Evolutionary conservation across 1,140 invertebrate genomes (phyloP).

Genomic region (Brachionus plicatilis): DNA sequence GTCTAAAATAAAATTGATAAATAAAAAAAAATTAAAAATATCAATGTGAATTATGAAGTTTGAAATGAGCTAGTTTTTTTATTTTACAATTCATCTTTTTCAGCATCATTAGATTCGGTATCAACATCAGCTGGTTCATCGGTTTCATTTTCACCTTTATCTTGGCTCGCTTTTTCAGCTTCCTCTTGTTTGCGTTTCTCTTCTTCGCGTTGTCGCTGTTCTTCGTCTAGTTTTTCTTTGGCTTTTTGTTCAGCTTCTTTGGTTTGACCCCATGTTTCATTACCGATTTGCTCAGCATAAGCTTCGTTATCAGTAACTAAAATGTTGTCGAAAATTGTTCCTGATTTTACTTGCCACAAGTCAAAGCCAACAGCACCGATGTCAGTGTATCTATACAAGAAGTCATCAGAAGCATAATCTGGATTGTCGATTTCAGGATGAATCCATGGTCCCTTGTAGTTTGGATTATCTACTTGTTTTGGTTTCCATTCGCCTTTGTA

Average conservation of each 20-base stretch:
- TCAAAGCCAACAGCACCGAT: constrained; percentile 90
- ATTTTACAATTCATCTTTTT: constrained; percentile 36
- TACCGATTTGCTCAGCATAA: constrained; percentile 59
- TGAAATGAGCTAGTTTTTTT: neutral
- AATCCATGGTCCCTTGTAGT: constrained; percentile 90
- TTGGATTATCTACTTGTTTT: constrained; percentile 91
- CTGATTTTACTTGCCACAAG: constrained; percentile 94
- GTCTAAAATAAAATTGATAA: neutral
- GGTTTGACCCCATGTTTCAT: constrained; percentile 31
- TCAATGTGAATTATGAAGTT: neutral
- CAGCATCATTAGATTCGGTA: neutral
- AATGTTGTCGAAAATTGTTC: constrained; percentile 97
- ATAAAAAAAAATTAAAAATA: neutral
- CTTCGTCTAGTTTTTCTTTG: constrained; percentile 25
- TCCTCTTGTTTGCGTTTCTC: constrained; percentile 38
- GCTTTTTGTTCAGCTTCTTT: constrained; percentile 31
- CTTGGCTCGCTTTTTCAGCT: neutral
- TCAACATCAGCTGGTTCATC: neutral
- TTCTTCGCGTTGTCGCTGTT: neutral
- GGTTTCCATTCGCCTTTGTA: constrained; percentile 79
- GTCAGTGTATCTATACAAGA: constrained; percentile 78
- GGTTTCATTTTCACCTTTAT: neutral
- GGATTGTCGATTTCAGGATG: constrained; percentile 99
- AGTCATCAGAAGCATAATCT: constrained; percentile 76
- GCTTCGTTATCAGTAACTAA: constrained; percentile 83